phyloP scores from a whole-genome alignment of 2,113 vertebrate genomes.

The Phaetusa simplex region DNA sequence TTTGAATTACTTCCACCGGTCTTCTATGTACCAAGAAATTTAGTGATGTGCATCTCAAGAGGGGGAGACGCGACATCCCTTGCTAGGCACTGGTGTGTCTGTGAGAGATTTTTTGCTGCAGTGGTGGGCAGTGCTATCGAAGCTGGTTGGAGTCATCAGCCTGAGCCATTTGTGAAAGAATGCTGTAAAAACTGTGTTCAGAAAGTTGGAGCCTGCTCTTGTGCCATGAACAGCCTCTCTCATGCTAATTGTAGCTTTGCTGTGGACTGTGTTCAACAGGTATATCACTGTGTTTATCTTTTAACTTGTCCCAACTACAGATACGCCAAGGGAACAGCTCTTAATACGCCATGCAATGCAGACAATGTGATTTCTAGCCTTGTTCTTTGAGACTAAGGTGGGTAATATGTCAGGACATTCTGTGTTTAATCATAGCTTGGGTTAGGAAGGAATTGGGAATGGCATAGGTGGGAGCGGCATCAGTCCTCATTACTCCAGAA shows the following conservation, averaged over 20 bases:
- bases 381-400: not conserved
- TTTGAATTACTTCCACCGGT: not conserved
- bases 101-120: not conserved
- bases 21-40: not conserved
- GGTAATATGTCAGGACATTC: not conserved
- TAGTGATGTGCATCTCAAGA: not conserved
- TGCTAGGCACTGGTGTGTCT: not conserved
- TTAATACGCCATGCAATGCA: not conserved
- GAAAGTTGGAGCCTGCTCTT: not conserved
- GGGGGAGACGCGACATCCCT: accelerated
- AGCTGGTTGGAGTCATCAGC: not conserved
- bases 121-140: not conserved
- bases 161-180: not conserved
- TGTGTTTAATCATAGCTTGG: not conserved
- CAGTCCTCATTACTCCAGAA: not conserved
- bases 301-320: not conserved
- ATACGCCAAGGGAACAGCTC: not conserved
- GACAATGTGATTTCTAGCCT: not conserved
- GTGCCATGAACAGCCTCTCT: not conserved
- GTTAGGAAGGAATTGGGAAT: not conserved
- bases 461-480: not conserved
- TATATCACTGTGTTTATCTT: not conserved
- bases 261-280: not conserved
- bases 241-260: not conserved
- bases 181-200: not conserved